phyloP scores from a whole-genome alignment of 2,888 invertebrate genomes.

The Dasysyrphus albostriatus region DNA sequence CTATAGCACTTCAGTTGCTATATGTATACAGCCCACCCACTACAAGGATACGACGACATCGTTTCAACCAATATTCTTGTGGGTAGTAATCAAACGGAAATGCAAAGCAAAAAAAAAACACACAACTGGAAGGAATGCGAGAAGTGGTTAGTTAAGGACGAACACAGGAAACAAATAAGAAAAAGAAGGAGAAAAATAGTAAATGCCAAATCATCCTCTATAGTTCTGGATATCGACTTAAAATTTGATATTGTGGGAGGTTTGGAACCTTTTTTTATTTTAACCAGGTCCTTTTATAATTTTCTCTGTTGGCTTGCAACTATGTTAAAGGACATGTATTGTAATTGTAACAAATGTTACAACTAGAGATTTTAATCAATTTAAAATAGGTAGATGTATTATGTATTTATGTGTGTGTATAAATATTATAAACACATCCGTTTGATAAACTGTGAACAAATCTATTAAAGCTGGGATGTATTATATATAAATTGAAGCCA shows the following conservation, averaged over 20 bases:
- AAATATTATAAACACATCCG: too few species aligned
- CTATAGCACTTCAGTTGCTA: neutral
- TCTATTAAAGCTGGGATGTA: too few species aligned
- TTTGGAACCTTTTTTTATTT: neutral
- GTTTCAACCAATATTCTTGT: conserved; percentile 49
- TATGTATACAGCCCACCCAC: conserved; percentile 17
- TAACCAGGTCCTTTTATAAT: neutral
- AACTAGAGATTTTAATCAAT: neutral
- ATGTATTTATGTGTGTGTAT: too few species aligned
- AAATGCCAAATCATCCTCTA: conserved; percentile 66
- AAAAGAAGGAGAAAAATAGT: conserved; percentile 2
- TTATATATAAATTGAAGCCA: too few species aligned
- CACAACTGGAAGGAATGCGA: conserved; percentile 32
- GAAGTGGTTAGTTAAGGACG: conserved; percentile 50
- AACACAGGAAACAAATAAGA: conserved; percentile 25
- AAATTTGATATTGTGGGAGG: conserved; percentile 52
- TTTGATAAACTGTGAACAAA: too few species aligned
- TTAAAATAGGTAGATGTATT: neutral
- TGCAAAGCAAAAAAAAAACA: conserved; percentile 53
- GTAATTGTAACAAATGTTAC: neutral
- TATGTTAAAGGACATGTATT: conserved; percentile 13
- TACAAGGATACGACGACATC: neutral
- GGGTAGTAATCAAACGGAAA: conserved; percentile 71
- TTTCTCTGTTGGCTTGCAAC: neutral
- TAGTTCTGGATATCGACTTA: conserved; percentile 52